A percentile compares a stretch with the other conserved stretches of the same genome.
These are phyloP conservation scores for Mesorhabditis spiculigera DNA, from an alignment of 2,888 invertebrate species.

Conservation along the genomic window DNA sequence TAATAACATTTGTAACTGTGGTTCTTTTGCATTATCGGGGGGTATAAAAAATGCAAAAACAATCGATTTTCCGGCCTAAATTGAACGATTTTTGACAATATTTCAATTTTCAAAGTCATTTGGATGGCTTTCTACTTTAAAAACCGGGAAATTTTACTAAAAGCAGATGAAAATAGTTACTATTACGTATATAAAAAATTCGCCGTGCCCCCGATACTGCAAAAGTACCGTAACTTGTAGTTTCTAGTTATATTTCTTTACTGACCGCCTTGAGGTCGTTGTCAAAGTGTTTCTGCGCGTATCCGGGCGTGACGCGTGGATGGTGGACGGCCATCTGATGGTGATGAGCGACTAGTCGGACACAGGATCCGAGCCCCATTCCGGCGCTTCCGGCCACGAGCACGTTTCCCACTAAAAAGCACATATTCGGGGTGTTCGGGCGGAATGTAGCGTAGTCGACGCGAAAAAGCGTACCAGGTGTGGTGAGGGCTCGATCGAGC, in stretches of 20 bases:
- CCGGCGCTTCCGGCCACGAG: constrained; percentile 75
- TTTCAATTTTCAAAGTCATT: neutral
- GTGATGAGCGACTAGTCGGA: constrained; percentile 73
- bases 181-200: no score
- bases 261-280: constrained; percentile 74
- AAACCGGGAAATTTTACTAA: no score
- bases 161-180: no score
- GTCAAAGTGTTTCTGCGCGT: constrained; percentile 71
- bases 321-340: constrained; percentile 69
- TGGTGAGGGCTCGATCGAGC: constrained; percentile 69
- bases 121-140: neutral
- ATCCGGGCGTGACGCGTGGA: constrained; percentile 66
- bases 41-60: no score
- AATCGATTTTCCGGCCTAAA: neutral
- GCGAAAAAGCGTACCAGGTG: constrained; percentile 57
- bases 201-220: no score
- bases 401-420: constrained; percentile 65
- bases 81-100: constrained; percentile 10
- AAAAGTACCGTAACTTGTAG: no score
- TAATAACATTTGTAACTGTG: constrained; percentile 12
- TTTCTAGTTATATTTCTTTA: no score
- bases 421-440: no score
- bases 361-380: constrained; percentile 76
- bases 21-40: no score
- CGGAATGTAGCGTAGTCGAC: no score